Base-by-base conservation (phyloP, 2,113 vertebrate genomes). In the Prionailurus bengalensis region DNA sequence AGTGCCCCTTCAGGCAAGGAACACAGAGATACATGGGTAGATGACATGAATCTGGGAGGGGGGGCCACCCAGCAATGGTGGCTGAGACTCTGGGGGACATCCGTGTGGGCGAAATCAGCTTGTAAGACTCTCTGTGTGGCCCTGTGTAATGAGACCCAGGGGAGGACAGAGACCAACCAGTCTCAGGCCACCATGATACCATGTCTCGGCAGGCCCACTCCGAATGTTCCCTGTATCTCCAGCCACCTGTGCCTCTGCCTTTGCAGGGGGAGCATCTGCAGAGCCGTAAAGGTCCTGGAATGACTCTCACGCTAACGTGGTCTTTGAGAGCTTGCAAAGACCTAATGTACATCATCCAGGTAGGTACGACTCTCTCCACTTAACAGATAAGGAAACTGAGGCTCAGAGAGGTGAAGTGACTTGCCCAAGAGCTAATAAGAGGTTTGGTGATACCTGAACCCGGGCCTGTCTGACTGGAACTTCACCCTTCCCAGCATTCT, bases 61-160 rank as follows among this genome's bases (percentile, higher is more conserved):
- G 27, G 42, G 45, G 45, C 45, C 5, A 31, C n/a, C 27, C 66
- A 14, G 79, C 1, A 0, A 53, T 58, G 48, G 48, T 42, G 84
- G 82, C 48, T 1, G 45, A 88, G 83, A 81, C 29, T 36, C 61
- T 3, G 6, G 16, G 68, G 42, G 79, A 45, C 25, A 36, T 0
- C 8, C 8, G 19, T 0, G 0, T 86, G 63, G 61, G 55, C 16
- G 13, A 95, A 79, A 29, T 84, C 42, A 48, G n/a, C 29, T 83
- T 80, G 17, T 68, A 65, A 94, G 74, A 51, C 16, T 89, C 80
- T 25, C 84, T 88, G 42, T 61, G 84, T 91, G 39, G 17, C 70
- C 88, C 82, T 79, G 6, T 2, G 27, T 74, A 95, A 89, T 89
- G 81, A 68, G 71, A 85, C 71, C 51, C 81, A 42, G 19, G 45